Evolutionary conservation across 1,140 invertebrate species (phyloP).

Genomic region (Carposina sasakii): DNA sequence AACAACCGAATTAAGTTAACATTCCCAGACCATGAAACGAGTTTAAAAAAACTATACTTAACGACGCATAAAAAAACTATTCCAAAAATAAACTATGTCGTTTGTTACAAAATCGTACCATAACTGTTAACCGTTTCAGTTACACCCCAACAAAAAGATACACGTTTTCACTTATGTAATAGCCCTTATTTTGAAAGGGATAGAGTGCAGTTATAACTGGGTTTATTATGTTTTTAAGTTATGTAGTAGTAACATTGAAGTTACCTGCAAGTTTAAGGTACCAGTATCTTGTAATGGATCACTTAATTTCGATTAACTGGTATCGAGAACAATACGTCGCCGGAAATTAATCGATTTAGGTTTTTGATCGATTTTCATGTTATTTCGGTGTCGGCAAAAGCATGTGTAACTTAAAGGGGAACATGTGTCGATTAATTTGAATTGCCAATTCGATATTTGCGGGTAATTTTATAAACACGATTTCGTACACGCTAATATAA

Average conservation of each 20-base stretch:
- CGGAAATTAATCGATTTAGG: conserved; percentile 63
- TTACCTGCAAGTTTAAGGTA: conserved; percentile 14
- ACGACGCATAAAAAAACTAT: conserved; percentile 49
- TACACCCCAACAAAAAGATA: too few relatives aligned
- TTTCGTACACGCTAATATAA: too few relatives aligned
- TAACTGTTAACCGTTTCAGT: too few relatives aligned
- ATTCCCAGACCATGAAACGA: too few relatives aligned
- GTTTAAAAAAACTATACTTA: conserved; percentile 24
- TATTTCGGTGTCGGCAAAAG: conserved; percentile 39
- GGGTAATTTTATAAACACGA: too few relatives aligned
- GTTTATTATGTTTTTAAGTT: too few relatives aligned
- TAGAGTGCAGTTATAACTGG: too few relatives aligned
- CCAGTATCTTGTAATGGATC: conserved; percentile 65
- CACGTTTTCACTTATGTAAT: too few relatives aligned
- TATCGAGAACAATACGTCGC: conserved; percentile 52
- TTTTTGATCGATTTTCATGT: conserved; percentile 57
- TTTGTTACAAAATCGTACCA: too few relatives aligned
- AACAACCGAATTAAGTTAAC: too few relatives aligned
- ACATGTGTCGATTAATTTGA: conserved; percentile 15
- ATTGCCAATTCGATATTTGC: conserved; percentile 31
- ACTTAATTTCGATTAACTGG: conserved; percentile 65
- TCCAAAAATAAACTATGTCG: conserved; percentile 50
- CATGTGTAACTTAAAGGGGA: too few relatives aligned
- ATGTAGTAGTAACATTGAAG: neutral
- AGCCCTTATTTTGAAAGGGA: too few relatives aligned